Evolutionary conservation across 2,797 vertebrate genomes (phyloP).

Genomic region (Arrhamphus sclerolepis): DNA sequence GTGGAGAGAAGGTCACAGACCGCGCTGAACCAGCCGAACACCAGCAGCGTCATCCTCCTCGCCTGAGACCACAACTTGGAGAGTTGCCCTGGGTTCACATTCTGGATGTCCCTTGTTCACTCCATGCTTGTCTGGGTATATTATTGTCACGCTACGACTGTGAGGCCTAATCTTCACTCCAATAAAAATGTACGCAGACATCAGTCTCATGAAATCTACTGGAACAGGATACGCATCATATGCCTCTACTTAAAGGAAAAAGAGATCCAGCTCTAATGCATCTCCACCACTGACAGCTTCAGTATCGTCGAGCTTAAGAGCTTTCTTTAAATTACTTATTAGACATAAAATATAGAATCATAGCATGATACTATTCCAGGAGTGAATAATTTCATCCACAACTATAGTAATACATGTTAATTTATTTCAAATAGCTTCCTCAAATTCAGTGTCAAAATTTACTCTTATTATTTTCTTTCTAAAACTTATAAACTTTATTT

Average conservation of each 20-base stretch:
- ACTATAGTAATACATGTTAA: too few species aligned
- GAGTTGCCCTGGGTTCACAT: constrained; percentile 44
- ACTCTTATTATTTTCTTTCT: too few species aligned
- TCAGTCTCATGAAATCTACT: constrained; percentile 47
- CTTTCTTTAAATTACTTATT: too few species aligned
- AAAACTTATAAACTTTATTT: too few species aligned
- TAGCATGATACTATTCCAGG: too few species aligned
- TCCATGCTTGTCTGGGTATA: constrained; percentile 39
- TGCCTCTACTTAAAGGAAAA: background rate
- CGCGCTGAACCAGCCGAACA: constrained; percentile 41
- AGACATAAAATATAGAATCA: too few species aligned
- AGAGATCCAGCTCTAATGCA: too few species aligned
- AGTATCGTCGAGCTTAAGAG: too few species aligned
- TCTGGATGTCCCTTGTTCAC: constrained; percentile 31
- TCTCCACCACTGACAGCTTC: too few species aligned
- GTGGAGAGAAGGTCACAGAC: constrained; percentile 66
- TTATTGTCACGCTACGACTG: constrained; percentile 43
- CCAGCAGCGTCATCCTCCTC: constrained; percentile 38
- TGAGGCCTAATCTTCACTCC: constrained; percentile 25
- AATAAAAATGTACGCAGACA: constrained; percentile 57
- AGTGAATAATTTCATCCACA: too few species aligned
- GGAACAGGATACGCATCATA: constrained; percentile 13
- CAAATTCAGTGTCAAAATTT: too few species aligned
- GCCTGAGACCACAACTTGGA: constrained; percentile 36
- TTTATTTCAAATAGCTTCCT: too few species aligned